phyloP scores from a whole-genome alignment of 1,140 invertebrate species.

The Caenorhabditis briggsae region DNA sequence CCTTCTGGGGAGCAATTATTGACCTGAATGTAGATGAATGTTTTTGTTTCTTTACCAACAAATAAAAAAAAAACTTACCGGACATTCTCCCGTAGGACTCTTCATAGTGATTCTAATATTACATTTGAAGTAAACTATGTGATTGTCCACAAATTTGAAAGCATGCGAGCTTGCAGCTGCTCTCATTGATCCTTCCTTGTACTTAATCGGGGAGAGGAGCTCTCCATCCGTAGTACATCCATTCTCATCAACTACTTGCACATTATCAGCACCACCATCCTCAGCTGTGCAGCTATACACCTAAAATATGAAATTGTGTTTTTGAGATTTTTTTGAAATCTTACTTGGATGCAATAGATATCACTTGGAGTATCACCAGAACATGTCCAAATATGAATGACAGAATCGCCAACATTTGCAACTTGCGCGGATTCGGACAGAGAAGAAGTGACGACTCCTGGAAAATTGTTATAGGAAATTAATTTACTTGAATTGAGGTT shows the following conservation, averaged over 20 bases:
- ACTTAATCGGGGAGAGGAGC: conserved; percentile 28
- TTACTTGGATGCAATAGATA: conserved; percentile 21
- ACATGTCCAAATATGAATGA: conserved; percentile 38
- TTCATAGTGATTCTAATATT: conserved; percentile 38
- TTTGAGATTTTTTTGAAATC: neutral
- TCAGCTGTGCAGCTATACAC: conserved; percentile 25
- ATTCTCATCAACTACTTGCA: conserved; percentile 26
- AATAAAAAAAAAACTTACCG: conserved; percentile 2
- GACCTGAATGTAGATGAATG: conserved; percentile 6
- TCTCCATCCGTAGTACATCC: conserved; percentile 33
- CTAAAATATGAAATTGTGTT: neutral
- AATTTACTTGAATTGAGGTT: no score
- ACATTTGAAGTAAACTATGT: conserved; percentile 34
- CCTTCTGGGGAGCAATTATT: conserved; percentile 25
- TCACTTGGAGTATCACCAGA: conserved; percentile 48
- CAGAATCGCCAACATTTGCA: conserved; percentile 29
- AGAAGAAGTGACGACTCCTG: conserved; percentile 22
- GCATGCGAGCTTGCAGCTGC: conserved; percentile 41
- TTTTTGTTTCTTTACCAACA: neutral
- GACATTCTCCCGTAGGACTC: conserved; percentile 22
- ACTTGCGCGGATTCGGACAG: conserved; percentile 34
- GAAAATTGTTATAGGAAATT: neutral
- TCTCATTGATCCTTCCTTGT: conserved; percentile 37
- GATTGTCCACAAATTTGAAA: conserved; percentile 39
- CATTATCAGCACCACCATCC: conserved; percentile 14